Percentiles rank a stretch among this genome's conserved stretches.
These are phyloP conservation scores for Micrasema minimum DNA, from an alignment of 1,140 invertebrate species.

Conservation along the genomic window DNA sequence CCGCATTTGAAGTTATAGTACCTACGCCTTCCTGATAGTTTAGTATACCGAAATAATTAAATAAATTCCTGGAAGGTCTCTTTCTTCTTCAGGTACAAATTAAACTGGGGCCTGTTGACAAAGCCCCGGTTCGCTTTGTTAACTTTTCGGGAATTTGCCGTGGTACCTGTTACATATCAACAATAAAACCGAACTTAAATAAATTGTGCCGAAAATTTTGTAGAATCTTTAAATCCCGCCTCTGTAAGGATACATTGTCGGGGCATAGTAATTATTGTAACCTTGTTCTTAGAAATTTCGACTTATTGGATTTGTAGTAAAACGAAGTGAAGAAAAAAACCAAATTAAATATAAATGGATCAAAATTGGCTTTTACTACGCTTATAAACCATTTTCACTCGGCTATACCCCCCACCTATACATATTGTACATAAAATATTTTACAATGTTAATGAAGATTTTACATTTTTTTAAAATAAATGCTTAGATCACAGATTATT, in stretches of 20 bases:
- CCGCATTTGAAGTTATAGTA: too few relatives aligned
- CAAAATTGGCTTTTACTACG: too few relatives aligned
- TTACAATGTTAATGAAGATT: too few relatives aligned
- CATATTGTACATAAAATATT: too few relatives aligned
- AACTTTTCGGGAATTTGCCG: slow-evolving; percentile 50
- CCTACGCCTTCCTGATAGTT: slow-evolving; percentile 1
- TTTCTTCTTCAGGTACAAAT: slow-evolving; percentile 52
- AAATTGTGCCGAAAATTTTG: slow-evolving; percentile 23
- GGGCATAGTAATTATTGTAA: background rate
- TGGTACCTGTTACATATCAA: slow-evolving; percentile 40
- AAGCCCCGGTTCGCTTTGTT: slow-evolving; percentile 43
- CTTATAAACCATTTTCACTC: too few relatives aligned
- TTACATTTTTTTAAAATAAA: too few relatives aligned
- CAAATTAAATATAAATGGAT: too few relatives aligned
- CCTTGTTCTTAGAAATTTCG: too few relatives aligned
- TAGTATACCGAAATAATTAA: slow-evolving; percentile 34
- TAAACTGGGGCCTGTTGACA: slow-evolving; percentile 51
- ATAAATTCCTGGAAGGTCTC: slow-evolving; percentile 48
- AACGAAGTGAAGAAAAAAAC: too few relatives aligned
- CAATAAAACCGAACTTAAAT: slow-evolving; percentile 34
- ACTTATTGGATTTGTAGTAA: too few relatives aligned
- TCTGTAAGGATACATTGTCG: background rate
- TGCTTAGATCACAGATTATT: too few relatives aligned
- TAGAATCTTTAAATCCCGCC: background rate
- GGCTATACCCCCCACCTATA: too few relatives aligned